Percentiles rank a stretch among this genome's conserved stretches.
phyloP scores from a whole-genome alignment of 2,113 vertebrate species.

The Andinoacara biseriatus region DNA sequence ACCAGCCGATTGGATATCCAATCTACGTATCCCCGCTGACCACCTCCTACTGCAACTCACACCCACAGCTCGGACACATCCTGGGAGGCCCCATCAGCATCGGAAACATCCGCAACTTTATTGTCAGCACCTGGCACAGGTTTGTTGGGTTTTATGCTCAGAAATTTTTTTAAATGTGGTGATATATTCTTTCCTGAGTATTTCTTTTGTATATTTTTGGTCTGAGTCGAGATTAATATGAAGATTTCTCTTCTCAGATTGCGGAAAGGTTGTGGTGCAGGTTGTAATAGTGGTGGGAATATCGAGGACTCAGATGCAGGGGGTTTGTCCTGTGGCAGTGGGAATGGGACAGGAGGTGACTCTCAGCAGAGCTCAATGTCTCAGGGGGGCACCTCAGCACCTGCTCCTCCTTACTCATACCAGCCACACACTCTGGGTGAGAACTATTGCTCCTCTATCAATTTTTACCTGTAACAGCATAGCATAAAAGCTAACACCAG shows the following conservation, averaged over 20 bases:
- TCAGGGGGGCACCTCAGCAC: constrained; percentile 82
- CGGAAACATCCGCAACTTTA: constrained; percentile 91
- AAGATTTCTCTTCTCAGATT: constrained; percentile 75
- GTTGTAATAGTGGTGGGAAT: constrained; percentile 98
- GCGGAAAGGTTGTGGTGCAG: constrained; percentile 96
- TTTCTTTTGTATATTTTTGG: background rate
- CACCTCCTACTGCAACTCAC: constrained; percentile 95
- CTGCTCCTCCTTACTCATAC: constrained; percentile 83
- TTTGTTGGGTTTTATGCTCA: constrained; percentile 50
- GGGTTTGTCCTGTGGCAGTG: constrained; percentile 88
- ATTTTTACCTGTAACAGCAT: background rate
- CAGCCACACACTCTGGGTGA: constrained; percentile 87
- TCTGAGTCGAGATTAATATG: background rate
- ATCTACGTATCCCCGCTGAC: constrained; percentile 98
- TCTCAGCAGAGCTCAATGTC: constrained; percentile 88
- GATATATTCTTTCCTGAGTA: background rate
- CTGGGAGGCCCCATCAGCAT: constrained; percentile 96
- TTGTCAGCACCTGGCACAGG: constrained; percentile 98
- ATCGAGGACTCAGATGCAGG: constrained; percentile 95
- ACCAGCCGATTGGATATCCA: constrained; percentile 98
- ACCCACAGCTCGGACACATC: constrained; percentile 92
- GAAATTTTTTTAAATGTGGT: background rate
- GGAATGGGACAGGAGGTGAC: constrained; percentile 81
- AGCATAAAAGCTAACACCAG: background rate
- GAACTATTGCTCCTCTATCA: background rate